Base-by-base conservation (phyloP, 2,113 vertebrate species). In the Callaeas wilsoni region DNA sequence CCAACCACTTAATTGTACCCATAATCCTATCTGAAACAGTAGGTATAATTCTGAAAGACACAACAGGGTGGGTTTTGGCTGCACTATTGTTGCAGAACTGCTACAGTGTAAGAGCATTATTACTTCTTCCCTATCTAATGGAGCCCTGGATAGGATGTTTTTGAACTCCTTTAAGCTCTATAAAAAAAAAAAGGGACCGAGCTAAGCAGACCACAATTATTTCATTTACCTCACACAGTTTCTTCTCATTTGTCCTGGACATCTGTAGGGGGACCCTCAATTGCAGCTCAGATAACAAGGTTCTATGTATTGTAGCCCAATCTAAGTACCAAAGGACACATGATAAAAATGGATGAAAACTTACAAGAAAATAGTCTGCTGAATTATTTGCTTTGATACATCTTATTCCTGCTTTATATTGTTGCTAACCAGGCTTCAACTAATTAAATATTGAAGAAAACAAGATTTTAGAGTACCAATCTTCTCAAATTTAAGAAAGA, bases 381-480 rank as follows among this genome's bases (percentile, higher is more conserved):
- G 63, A 65, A 76, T 77, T 85, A 65, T 79, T 96, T 73, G 47
- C 71, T 71, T 30, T 87, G 74, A 56, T 90, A 67, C 3, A 26
- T 70, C 35, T 64, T 55, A 16, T 69, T 18, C 81, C 67, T 91
- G 68, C 17, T 93, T 33, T 53, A 49, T 32, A 14, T 25, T 49
- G 52, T 49, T 88, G 35, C 27, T 88, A 91, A 92, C 55, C n/a
- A 84, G 64, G 10, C 9, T 92, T 41, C 1, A 41, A 20, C 42
- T 93, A 93, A 84, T 90, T 97, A 81, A 91, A 97, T 91, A 37
- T 37, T 9, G 53, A 87, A 95, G 49, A 93, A 94, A 93, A 71
- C 5, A 70, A 37, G 56, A 76, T 55, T 94, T 96, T 50, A 80
- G 77, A 84, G n/a, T 75, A 65, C 35, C 11, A 50, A 23, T 42